Conservation (phyloP, 37 sponge, comb jelly and placozoan species). For the Beroe forskalii region DNA sequence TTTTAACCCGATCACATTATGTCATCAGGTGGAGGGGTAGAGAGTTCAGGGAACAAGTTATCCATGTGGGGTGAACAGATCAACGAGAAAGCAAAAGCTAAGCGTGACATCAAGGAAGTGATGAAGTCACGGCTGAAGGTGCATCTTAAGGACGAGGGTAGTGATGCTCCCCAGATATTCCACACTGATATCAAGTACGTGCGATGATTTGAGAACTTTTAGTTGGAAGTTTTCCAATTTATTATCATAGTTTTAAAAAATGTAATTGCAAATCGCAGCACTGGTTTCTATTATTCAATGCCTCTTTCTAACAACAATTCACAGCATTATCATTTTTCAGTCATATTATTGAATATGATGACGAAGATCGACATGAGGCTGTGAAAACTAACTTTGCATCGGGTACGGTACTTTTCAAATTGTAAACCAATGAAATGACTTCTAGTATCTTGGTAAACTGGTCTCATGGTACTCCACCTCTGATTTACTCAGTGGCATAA, state of each 20-base stretch:
- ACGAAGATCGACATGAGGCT: neutral
- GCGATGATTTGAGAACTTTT: too few species aligned
- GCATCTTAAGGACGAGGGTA: constrained; percentile 4
- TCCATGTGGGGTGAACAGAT: constrained; percentile 58
- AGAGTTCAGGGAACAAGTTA: neutral
- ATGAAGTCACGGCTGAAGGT: constrained; percentile 38
- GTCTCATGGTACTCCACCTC: too few species aligned
- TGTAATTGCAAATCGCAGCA: too few species aligned
- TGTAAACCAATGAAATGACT: neutral
- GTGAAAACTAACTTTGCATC: constrained; percentile 16
- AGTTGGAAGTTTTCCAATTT: too few species aligned
- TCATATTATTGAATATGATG: constrained; percentile 38
- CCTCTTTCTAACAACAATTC: too few species aligned
- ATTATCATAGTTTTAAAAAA: too few species aligned
- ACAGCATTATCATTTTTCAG: constrained; percentile 11
- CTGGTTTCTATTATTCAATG: too few species aligned
- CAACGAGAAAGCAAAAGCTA: neutral
- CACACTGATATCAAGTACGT: constrained; percentile 55
- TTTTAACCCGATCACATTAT: too few species aligned
- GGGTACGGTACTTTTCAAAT: neutral
- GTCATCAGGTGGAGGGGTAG: too few species aligned
- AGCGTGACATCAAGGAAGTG: constrained; percentile 45
- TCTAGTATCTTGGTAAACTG: too few species aligned
- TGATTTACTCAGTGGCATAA: too few species aligned
- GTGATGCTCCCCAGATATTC: constrained; percentile 8